phyloP scores from a whole-genome alignment of 1,140 invertebrate species.

The Steinernema feltiae region DNA sequence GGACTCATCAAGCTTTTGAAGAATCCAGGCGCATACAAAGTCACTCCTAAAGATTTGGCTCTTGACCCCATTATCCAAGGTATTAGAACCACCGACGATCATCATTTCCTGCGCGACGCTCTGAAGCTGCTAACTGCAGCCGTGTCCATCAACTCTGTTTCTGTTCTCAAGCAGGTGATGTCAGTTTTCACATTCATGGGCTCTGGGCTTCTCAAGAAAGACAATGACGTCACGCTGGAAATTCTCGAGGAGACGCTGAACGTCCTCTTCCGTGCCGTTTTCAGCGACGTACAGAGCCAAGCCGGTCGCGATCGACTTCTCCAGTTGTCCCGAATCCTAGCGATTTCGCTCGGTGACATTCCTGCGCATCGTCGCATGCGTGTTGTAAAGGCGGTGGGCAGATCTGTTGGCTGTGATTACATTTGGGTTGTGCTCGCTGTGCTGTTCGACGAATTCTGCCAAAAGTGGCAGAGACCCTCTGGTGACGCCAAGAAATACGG shows the following conservation, averaged over 20 bases:
- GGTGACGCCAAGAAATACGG: neutral
- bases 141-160: conserved; percentile 27
- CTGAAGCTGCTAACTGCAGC: conserved; percentile 34
- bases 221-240: conserved; percentile 33
- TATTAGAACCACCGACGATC: conserved; percentile 30
- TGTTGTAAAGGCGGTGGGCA: conserved; percentile 23
- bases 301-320: conserved; percentile 21
- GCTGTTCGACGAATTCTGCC: conserved; percentile 15
- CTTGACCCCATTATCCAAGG: conserved; percentile 29
- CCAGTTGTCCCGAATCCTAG: conserved; percentile 19
- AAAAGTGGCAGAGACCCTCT: neutral
- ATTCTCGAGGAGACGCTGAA: conserved; percentile 35
- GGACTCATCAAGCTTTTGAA: conserved; percentile 21
- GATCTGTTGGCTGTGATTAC: conserved; percentile 18
- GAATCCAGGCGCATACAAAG: neutral
- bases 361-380: conserved; percentile 31
- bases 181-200: conserved; percentile 41
- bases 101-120: conserved; percentile 32
- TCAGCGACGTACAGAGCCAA: conserved; percentile 13
- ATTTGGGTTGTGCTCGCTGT: conserved; percentile 16
- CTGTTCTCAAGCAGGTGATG: conserved; percentile 33
- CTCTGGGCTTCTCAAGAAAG: conserved; percentile 32
- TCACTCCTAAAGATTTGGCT: conserved; percentile 17
- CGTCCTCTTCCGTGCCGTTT: conserved; percentile 29
- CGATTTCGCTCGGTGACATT: conserved; percentile 26